A percentile compares a stretch with the other conserved stretches of the same genome.
Conservation (phyloP, 2,888 invertebrate genomes). For the Micoletzkya japonica region DNA sequence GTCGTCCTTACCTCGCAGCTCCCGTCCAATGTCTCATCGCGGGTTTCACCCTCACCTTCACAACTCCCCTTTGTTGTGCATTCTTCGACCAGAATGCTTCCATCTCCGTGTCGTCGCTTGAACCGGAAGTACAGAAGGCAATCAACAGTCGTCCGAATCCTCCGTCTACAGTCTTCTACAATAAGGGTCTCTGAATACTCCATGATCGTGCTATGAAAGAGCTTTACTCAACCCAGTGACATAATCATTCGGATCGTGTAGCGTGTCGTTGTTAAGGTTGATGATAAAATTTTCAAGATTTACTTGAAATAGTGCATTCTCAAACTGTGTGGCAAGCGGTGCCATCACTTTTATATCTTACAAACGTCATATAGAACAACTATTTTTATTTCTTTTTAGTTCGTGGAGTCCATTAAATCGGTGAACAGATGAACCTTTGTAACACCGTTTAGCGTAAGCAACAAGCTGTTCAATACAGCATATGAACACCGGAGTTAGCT, state of each 20-base stretch:
- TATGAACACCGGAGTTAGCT: not conserved
- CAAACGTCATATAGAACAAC: not conserved
- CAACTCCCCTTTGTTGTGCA: constrained; percentile 93
- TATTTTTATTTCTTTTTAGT: not conserved
- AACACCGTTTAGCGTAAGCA: not conserved
- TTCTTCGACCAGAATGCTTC: constrained; percentile 80
- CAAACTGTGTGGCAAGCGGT: not conserved
- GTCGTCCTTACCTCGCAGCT: constrained; percentile 36
- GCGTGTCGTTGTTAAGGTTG: not conserved
- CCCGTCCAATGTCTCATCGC: constrained; percentile 47
- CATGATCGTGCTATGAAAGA: not conserved
- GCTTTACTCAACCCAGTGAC: not conserved
- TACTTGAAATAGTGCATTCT: not conserved
- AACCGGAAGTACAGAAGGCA: constrained; percentile 75
- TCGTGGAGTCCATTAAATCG: too few relatives aligned
- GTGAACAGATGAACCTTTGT: not conserved
- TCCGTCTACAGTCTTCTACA: constrained; percentile 77
- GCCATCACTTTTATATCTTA: not conserved
- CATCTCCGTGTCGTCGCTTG: constrained; percentile 72
- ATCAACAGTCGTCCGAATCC: constrained; percentile 71
- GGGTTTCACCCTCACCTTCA: constrained; percentile 76
- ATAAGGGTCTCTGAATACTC: constrained; percentile 79
- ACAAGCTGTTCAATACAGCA: not conserved
- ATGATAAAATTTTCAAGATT: not conserved
- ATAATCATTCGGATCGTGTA: not conserved